Evolutionary conservation across 92 coral and sea anemone species (phyloP), one percentile per base, ranked within the genome.

Genomic region (Pocillopora meandrina): DNA sequence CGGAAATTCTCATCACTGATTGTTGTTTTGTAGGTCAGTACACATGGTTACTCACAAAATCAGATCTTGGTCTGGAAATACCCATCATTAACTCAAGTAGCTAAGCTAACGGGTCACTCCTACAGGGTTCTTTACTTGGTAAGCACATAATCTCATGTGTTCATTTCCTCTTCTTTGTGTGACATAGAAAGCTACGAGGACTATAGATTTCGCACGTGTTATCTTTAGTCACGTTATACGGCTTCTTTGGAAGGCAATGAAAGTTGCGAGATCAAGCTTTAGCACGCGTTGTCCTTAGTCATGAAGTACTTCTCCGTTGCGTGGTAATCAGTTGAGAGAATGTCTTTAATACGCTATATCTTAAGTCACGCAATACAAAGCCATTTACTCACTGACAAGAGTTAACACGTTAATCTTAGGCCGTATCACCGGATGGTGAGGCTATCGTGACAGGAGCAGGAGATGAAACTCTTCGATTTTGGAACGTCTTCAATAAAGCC

Each of bases 401-500:
- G 36, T 71, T 77, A 71, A 1, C 1, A 74, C 23, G 15, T 69
- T 61, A 14, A 17, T 66, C 15, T 18, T 79, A 97, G 99, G 99
- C 99, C 12, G 99, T 97, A 10, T 97, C 99, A 5, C 99, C 99
- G 9, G 99, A 97, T 82, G 99, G 99, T 19, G 99, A 97, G 75
- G 99, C 99, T 12, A 97, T 97, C 36, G 99, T 97, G 19, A 97
- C 99, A 79, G 99, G 99, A 15, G 99, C 99, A 19, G 99, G 99
- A 9, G 99, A 97, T 81, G 99, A 97, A 83, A 97, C 99, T 23
- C 92, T 97, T 23, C 81, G 99, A 62, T 97, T 97, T 79, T 97
- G 99, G 99, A 97, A 90, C 89, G 99, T 97, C 19, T 97, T 97
- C 84, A 97, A 97, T 83, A 97, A 97, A 86, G 99, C 93, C 5